Conservation (phyloP, 2,797 vertebrate genomes). For the Dipus sagitta region DNA sequence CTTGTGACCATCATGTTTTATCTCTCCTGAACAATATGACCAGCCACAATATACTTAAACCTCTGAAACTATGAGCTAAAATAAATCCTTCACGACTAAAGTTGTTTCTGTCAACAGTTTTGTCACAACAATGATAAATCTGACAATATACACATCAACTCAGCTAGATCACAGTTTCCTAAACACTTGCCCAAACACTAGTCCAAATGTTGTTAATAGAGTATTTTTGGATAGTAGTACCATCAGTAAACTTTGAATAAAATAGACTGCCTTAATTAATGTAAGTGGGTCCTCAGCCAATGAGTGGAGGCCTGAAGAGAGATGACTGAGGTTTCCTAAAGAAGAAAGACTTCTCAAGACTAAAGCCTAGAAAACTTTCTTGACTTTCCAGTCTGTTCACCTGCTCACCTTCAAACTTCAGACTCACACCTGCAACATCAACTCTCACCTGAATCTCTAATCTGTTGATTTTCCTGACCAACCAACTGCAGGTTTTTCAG, state of each 20-base stretch:
- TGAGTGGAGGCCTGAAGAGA: neutral
- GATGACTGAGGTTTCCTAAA: neutral
- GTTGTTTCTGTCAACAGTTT: too few species aligned
- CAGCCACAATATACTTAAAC: too few species aligned
- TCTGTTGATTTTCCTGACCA: neutral
- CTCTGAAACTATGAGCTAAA: too few species aligned
- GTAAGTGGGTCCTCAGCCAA: neutral
- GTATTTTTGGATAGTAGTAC: neutral
- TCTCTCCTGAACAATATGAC: too few species aligned
- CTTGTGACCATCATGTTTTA: too few species aligned
- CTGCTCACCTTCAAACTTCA: neutral
- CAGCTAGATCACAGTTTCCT: neutral
- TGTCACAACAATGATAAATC: too few species aligned
- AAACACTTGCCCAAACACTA: neutral
- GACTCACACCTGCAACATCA: neutral
- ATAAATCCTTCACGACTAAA: too few species aligned
- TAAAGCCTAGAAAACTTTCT: neutral
- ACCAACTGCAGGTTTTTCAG: neutral
- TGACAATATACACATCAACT: too few species aligned
- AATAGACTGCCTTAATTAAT: neutral
- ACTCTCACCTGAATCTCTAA: neutral
- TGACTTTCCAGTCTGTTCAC: neutral
- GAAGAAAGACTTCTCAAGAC: neutral
- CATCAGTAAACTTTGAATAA: neutral
- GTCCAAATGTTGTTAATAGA: neutral